A percentile compares a stretch with the other conserved stretches of the same genome.
phyloP scores from a whole-genome alignment of 2,888 invertebrate species.

The Pristionchus arcanus region DNA sequence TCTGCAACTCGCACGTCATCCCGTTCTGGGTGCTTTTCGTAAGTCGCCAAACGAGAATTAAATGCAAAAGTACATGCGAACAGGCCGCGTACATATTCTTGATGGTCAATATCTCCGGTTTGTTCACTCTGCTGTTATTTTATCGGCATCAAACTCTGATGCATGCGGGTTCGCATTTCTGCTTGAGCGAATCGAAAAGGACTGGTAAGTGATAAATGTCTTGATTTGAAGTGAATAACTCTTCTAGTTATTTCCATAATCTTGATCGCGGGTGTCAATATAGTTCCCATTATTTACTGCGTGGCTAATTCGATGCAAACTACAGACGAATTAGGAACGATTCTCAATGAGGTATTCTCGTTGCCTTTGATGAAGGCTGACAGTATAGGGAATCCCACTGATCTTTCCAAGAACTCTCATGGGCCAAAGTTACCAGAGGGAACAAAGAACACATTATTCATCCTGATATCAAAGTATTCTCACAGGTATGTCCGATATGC shows the following conservation, averaged over 20 bases:
- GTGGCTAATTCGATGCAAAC: neutral
- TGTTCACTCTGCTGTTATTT: neutral
- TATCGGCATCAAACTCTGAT: neutral
- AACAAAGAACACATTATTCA: too few relatives aligned
- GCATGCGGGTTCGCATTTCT: neutral
- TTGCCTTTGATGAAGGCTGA: too few relatives aligned
- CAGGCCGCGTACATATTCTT: neutral
- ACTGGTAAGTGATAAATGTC: neutral
- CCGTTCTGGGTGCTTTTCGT: constrained; percentile 14
- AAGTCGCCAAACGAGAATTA: neutral
- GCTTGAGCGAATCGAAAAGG: neutral
- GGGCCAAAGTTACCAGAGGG: too few relatives aligned
- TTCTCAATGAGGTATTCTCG: neutral
- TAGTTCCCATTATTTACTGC: neutral
- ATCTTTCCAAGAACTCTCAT: too few relatives aligned
- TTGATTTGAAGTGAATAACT: too few relatives aligned
- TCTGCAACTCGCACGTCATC: neutral
- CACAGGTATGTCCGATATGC: neutral
- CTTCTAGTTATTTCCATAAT: neutral
- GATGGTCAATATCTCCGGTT: neutral
- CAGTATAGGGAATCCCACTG: too few relatives aligned
- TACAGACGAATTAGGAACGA: neutral
- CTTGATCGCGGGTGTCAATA: neutral
- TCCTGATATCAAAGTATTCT: too few relatives aligned
- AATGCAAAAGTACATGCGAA: neutral